phyloP scores from a whole-genome alignment of 1,140 invertebrate species.

The Drosophila novamexicana region DNA sequence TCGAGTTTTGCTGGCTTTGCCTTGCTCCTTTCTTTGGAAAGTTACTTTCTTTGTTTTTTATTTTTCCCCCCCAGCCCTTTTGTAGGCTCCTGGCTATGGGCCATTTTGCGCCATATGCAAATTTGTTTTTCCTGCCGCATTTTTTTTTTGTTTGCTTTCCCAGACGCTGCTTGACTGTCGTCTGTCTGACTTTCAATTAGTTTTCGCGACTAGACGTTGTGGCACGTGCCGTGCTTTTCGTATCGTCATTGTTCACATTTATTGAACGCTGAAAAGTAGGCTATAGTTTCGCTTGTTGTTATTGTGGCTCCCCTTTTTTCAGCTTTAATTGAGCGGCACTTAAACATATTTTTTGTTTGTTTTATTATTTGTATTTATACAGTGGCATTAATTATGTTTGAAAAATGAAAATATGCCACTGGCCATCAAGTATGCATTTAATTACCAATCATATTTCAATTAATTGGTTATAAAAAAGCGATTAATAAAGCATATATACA shows the following conservation, averaged over 20 bases:
- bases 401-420: conserved; percentile 65
- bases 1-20: conserved; percentile 38
- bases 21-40: conserved; percentile 26
- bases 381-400: conserved; percentile 59
- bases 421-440: conserved; percentile 67
- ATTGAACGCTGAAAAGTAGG: conserved; percentile 40
- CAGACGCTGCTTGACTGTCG: conserved; percentile 43
- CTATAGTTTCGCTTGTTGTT: conserved; percentile 19
- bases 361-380: conserved; percentile 31
- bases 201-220: conserved; percentile 63
- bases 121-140: conserved; percentile 59
- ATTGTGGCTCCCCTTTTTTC: conserved; percentile 1
- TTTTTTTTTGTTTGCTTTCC: conserved; percentile 24
- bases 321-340: conserved; percentile 62
- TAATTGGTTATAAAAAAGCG: conserved; percentile 67
- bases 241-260: conserved; percentile 30
- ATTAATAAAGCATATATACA: conserved; percentile 41
- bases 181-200: conserved; percentile 75
- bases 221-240: conserved; percentile 56
- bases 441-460: conserved; percentile 81
- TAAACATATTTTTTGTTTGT: conserved; percentile 15
- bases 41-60: neutral
- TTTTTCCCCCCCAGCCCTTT: conserved; percentile 24
- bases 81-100: conserved; percentile 54
- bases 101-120: conserved; percentile 59